phyloP scores from a whole-genome alignment of 2,113 vertebrate genomes.

The Todiramphus chloris region DNA sequence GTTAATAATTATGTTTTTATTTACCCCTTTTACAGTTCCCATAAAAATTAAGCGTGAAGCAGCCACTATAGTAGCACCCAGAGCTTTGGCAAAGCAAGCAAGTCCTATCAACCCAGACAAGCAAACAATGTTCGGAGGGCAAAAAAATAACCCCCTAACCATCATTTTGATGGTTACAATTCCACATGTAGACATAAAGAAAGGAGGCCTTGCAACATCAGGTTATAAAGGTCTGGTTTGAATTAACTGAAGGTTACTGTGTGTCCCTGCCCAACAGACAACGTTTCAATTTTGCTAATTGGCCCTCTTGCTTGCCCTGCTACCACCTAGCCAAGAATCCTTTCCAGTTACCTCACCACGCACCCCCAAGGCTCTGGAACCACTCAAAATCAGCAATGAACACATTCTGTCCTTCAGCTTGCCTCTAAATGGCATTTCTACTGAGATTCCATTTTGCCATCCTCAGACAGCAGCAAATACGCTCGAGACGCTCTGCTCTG shows the following conservation, averaged over 20 bases:
- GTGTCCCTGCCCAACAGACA: not conserved
- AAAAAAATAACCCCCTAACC: not conserved
- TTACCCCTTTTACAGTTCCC: not conserved
- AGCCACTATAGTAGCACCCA: not conserved
- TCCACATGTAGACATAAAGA: not conserved
- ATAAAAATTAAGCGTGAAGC: slow-evolving; percentile 35
- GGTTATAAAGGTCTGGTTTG: not conserved
- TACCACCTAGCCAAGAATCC: not conserved
- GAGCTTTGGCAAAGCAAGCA: not conserved
- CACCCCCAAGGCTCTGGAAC: not conserved
- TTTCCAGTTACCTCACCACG: not conserved
- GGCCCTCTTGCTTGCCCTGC: not conserved
- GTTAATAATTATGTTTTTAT: slow-evolving; percentile 18
- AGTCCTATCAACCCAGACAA: not conserved
- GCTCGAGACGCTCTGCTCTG: not conserved
- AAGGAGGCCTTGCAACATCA: not conserved
- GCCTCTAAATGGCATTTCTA: not conserved
- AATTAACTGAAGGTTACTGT: not conserved
- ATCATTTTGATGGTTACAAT: not conserved
- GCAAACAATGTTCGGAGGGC: not conserved
- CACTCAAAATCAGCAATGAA: not conserved
- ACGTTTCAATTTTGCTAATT: not conserved
- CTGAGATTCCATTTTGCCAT: not conserved
- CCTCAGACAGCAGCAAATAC: not conserved
- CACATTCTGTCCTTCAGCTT: not conserved